Evolutionary conservation across 2,113 vertebrate species (phyloP), one percentile per base, ranked within the genome.

Genomic region (Lathamus discolor): DNA sequence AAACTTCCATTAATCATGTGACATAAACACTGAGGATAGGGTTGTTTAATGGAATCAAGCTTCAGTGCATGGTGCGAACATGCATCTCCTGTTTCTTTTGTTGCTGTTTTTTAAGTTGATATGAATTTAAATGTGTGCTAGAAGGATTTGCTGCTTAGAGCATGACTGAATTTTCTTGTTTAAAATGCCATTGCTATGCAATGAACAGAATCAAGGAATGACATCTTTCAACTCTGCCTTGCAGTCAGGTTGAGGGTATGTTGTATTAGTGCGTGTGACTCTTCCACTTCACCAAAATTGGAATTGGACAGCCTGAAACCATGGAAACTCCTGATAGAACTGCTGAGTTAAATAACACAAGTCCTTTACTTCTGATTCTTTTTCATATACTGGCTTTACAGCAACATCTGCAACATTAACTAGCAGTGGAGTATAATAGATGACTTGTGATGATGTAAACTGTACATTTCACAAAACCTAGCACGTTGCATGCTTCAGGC

Each of bases 121-220:
- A 48, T 86, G 86, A 86, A 83, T 81, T 80, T 54, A 20, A 81
- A 15, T 13, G 25, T 19, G 44, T 84, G 77, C 3, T 19, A 81
- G 72, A 72, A 90, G 79, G 83, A 88, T 89, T 92, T 92, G 79
- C 93, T 83, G 95, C 88, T 83, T 68, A 75, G 41, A 68, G 52
- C 68, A 11, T 11, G 76, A 86, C 78, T 93, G 85, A 72, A 27
- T 64, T 75, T 46, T 82, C 39, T 80, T 51, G 51, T 88, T 96
- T 64, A 29, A 94, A 92, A 79, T 81, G 73, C 64, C 92, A 86
- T 93, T 96, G 95, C 93, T 93, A 6, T 86, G 93, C 88, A 95
- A 90, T 93, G 76, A 92, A 81, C 64, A 93, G 88, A 83, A 41
- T 27, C 54, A 10, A 67, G 90, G 41, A 51, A 8, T n/a, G 35